phyloP scores from a whole-genome alignment of 1,140 invertebrate genomes.

The Sogatella furcifera region DNA sequence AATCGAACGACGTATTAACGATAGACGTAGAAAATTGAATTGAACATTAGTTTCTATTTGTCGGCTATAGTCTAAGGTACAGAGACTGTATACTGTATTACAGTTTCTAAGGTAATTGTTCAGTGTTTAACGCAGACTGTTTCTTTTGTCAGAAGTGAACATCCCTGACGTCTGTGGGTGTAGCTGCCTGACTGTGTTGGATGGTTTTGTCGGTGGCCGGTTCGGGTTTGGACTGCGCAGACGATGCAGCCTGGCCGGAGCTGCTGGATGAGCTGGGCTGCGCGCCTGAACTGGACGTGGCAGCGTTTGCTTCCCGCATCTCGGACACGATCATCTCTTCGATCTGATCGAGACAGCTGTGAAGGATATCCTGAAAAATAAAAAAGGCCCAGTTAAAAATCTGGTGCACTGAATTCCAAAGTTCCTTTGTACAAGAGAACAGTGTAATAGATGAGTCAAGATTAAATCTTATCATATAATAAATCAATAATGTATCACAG shows the following conservation, averaged over 20 bases:
- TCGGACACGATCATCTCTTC: conserved; percentile 47
- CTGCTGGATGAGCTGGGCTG: conserved; percentile 22
- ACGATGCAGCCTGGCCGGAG: conserved; percentile 26
- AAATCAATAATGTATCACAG: too few species aligned
- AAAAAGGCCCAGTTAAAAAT: conserved; percentile 12
- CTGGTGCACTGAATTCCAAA: not conserved
- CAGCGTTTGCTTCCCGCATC: not conserved
- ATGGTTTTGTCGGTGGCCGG: conserved; percentile 13
- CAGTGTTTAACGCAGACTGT: not conserved
- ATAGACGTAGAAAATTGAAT: too few species aligned
- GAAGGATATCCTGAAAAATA: conserved; percentile 54
- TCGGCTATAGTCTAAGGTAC: not conserved
- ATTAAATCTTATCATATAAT: too few species aligned
- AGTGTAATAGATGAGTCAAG: too few species aligned
- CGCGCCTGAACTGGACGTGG: conserved; percentile 13
- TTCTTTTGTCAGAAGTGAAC: conserved; percentile 48
- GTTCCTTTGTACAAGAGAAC: too few species aligned
- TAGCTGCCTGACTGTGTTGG: conserved; percentile 56
- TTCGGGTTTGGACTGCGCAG: conserved; percentile 8
- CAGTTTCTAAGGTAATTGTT: not conserved
- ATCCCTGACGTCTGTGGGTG: conserved; percentile 67
- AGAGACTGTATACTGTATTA: too few species aligned
- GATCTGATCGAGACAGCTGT: conserved; percentile 58
- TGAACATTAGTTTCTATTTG: too few species aligned
- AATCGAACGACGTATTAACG: not conserved